A percentile compares a stretch with the other conserved stretches of the same genome.
Evolutionary conservation across 2,113 vertebrate species (phyloP).

Genomic region (Boulengeromyrus knoepffleri): DNA sequence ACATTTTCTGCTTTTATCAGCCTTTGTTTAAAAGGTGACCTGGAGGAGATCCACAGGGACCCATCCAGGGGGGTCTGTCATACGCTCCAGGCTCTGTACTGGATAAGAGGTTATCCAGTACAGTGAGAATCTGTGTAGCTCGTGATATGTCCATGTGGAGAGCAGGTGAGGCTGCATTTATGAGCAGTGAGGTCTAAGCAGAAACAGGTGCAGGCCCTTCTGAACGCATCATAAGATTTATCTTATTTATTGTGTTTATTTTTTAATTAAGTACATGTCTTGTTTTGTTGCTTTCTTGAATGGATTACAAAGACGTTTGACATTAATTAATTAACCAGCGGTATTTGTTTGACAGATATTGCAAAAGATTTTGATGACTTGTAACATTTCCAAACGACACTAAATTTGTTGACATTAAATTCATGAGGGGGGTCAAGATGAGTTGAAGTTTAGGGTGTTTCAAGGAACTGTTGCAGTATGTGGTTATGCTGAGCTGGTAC

Average conservation of each 20-base stretch:
- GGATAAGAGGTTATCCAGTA: too few relatives aligned
- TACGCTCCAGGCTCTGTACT: not conserved
- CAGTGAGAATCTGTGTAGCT: not conserved
- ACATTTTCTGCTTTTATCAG: not conserved
- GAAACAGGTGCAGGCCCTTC: not conserved
- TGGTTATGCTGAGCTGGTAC: not conserved
- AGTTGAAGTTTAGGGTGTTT: not conserved
- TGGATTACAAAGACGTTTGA: not conserved
- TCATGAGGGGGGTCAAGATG: not conserved
- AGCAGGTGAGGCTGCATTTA: not conserved
- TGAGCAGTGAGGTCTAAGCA: not conserved
- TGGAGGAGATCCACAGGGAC: not conserved
- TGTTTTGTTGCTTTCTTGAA: not conserved
- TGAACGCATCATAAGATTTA: not conserved
- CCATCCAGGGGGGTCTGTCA: not conserved
- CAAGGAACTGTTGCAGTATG: not conserved
- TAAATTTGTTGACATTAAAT: not conserved
- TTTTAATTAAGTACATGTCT: not conserved
- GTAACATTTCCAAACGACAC: not conserved
- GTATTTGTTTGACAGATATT: not conserved
- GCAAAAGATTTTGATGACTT: not conserved
- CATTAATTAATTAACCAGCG: not conserved
- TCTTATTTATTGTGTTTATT: not conserved
- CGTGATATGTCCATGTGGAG: not conserved
- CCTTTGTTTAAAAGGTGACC: not conserved